A percentile compares a stretch with the other conserved stretches of the same genome.
These are phyloP conservation scores for Neotoma lepida DNA, from an alignment of 2,113 vertebrate species.

Conservation along the genomic window DNA sequence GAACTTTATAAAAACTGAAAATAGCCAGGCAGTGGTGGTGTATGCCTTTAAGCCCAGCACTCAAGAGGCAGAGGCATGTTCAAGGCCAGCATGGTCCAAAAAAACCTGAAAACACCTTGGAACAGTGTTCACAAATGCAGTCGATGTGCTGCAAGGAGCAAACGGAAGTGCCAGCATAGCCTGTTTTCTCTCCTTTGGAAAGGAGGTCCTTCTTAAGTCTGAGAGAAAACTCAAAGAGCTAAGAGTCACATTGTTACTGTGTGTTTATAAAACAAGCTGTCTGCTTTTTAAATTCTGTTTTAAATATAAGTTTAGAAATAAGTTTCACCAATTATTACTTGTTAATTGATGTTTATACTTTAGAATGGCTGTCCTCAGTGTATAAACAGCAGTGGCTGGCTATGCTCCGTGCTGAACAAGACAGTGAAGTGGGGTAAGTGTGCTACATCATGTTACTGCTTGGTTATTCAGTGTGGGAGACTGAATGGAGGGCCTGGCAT, in stretches of 20 bases:
- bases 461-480: neutral
- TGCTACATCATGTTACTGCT: neutral
- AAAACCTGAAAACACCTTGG: neutral
- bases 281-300: slow-evolving; percentile 35
- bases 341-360: slow-evolving; percentile 64
- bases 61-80: neutral
- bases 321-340: neutral
- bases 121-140: slow-evolving; percentile 39
- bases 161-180: slow-evolving; percentile 14
- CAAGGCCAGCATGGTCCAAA: neutral
- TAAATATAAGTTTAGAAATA: slow-evolving; percentile 49
- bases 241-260: neutral
- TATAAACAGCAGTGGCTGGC: slow-evolving; percentile 99
- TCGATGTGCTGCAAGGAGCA: slow-evolving; percentile 17
- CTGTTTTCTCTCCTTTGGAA: neutral
- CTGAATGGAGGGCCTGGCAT: neutral
- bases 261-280: slow-evolving; percentile 8
- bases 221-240: neutral
- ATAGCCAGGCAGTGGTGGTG: neutral
- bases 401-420: slow-evolving; percentile 97
- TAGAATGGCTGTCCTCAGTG: slow-evolving; percentile 94
- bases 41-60: neutral
- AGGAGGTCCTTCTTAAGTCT: neutral
- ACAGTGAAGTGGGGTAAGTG: slow-evolving; percentile 95
- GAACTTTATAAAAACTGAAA: neutral